These are phyloP conservation scores for Sylvia borin DNA, from an alignment of 2,797 vertebrate species.

Conservation along the genomic window DNA sequence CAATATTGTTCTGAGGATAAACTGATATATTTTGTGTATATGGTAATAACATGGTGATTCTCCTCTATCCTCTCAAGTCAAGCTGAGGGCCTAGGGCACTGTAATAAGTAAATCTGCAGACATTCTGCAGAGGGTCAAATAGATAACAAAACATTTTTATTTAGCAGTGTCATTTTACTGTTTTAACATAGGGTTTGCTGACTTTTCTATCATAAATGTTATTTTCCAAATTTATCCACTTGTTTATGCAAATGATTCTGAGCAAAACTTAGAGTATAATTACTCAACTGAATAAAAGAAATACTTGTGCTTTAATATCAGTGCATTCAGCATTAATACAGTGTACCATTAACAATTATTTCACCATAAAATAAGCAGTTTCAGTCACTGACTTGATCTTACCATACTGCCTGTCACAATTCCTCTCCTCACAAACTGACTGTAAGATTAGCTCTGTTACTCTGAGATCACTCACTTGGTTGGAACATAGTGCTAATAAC, in stretches of 20 bases:
- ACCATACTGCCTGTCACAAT: neutral
- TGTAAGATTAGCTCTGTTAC: neutral
- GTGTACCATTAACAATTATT: neutral
- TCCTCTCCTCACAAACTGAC: neutral
- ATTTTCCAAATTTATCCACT: neutral
- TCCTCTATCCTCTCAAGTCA: neutral
- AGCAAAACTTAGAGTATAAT: neutral
- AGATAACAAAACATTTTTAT: neutral
- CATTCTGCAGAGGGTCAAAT: neutral
- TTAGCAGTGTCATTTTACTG: neutral
- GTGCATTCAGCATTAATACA: neutral
- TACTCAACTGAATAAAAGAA: neutral
- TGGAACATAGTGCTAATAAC: neutral
- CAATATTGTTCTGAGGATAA: neutral
- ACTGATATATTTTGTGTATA: neutral
- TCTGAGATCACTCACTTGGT: neutral
- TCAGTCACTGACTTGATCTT: neutral
- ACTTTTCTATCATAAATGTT: neutral
- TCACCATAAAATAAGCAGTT: neutral
- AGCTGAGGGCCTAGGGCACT: neutral
- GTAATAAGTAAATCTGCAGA: neutral
- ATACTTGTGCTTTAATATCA: neutral
- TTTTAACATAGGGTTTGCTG: neutral
- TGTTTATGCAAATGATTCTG: neutral
- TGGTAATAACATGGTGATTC: neutral